Base-by-base conservation (phyloP, 2,797 vertebrate genomes). In the Cyprinodon diabolis region DNA sequence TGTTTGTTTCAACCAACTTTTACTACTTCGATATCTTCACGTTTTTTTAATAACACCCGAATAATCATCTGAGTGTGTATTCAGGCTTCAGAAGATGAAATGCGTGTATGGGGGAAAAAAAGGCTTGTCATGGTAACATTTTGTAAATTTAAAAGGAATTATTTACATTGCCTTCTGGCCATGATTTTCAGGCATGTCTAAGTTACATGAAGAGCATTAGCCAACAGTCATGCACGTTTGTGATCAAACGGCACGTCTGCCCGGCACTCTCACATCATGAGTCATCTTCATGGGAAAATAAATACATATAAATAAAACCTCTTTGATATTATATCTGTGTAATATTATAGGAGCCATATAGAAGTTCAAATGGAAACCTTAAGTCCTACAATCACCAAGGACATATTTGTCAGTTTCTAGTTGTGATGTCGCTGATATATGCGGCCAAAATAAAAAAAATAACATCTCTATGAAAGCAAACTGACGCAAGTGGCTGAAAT, bases 141-240 rank as follows among this genome's bases (percentile, higher is more conserved):
- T 81, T 63, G 10, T 63, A 76, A 68, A 82, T 78, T 87, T 85
- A 89, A 84, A 87, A 80, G 60, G 77, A 93, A 91, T 89, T 85
- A 89, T 87, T 90, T 78, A 87, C 80, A 62, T 66, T 30, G 87
- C 82, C 86, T 58, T 47, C 56, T 76, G 85, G 80, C 83, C 13
- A 19, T 4, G 48, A 80, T 66, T 85, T 75, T 85, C 74, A 81
- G 66, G 82, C 71, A 82, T 69, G 79, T 81, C 72, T 45, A 72
- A 76, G 68, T 81, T 76, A 83, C 78, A 87, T 23, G 69, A 77
- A 37, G 66, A 75, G 68, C 75, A 76, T 86, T 85, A 76, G 69
- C 55, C 52, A 83, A 60, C 68, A 82, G 83, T 81, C 67, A 63
- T 63, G 86, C 78, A 52, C 55, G 47, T 69, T 81, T 72, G 78